phyloP scores from a whole-genome alignment of 2,888 invertebrate species.

The Xiphydria camelus region DNA sequence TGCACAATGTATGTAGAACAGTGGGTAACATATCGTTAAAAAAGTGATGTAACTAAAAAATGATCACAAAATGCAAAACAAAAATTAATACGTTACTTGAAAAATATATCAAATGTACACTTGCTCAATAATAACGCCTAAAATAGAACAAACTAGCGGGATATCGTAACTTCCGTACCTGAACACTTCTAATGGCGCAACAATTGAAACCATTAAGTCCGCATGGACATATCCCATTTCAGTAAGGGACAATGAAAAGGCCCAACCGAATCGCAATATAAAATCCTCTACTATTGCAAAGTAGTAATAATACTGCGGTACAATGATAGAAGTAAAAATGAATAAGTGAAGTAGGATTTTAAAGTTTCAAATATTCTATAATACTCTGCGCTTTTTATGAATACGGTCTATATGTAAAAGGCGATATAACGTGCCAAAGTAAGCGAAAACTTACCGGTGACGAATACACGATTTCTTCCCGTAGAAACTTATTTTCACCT shows the following conservation, averaged over 20 bases:
- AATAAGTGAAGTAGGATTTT: not conserved
- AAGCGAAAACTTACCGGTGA: conserved; percentile 71
- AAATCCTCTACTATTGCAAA: conserved; percentile 82
- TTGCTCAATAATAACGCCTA: too few relatives aligned
- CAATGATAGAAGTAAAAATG: too few relatives aligned
- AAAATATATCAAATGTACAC: too few relatives aligned
- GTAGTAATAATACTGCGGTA: conserved; percentile 73
- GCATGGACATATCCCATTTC: conserved; percentile 67
- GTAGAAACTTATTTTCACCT: conserved; percentile 74
- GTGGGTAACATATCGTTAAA: too few relatives aligned
- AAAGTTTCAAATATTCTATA: not conserved
- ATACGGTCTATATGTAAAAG: not conserved
- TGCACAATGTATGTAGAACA: too few relatives aligned
- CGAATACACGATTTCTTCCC: conserved; percentile 81
- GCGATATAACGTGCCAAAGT: too few relatives aligned
- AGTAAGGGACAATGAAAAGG: conserved; percentile 70
- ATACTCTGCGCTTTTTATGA: too few relatives aligned
- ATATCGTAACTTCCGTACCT: conserved; percentile 46
- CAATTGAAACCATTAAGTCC: conserved; percentile 69
- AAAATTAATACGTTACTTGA: too few relatives aligned
- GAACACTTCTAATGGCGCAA: conserved; percentile 72
- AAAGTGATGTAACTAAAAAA: too few relatives aligned
- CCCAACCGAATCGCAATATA: conserved; percentile 78
- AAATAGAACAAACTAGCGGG: too few relatives aligned
- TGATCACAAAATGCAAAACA: too few relatives aligned